Percentiles rank a stretch among this genome's conserved stretches.
Conservation (phyloP, 2,797 vertebrate genomes). For the Rachycentron canadum region DNA sequence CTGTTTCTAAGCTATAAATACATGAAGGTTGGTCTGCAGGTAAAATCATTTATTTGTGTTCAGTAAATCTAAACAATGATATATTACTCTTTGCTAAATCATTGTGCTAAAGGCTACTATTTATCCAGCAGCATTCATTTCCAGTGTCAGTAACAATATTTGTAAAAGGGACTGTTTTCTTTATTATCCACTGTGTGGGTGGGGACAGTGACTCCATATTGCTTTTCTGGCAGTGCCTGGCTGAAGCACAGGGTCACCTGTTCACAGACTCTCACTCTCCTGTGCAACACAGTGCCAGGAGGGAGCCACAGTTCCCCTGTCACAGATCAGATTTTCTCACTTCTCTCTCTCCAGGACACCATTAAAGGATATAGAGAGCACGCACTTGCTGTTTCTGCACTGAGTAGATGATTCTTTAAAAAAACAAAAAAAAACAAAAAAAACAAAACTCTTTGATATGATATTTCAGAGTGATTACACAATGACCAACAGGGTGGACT, state of each 20-base stretch:
- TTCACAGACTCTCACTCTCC: constrained; percentile 27
- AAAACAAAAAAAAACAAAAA: no score
- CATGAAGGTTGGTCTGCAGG: neutral
- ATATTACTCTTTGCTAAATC: neutral
- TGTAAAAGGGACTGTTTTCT: neutral
- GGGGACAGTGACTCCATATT: constrained; percentile 35
- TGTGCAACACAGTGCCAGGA: neutral
- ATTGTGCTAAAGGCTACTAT: neutral
- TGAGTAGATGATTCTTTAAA: neutral
- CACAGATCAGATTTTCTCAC: constrained; percentile 39
- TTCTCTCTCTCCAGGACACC: constrained; percentile 13
- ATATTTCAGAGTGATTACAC: constrained; percentile 12
- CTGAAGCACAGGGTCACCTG: constrained; percentile 47
- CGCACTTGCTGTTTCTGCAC: neutral
- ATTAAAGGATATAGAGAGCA: constrained; percentile 12
- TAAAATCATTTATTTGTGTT: constrained; percentile 13
- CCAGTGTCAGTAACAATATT: neutral
- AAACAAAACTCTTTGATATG: neutral
- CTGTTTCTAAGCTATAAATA: constrained; percentile 42
- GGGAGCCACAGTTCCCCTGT: constrained; percentile 3
- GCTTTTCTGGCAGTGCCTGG: constrained; percentile 1
- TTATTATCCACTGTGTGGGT: constrained; percentile 41
- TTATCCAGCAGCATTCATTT: neutral
- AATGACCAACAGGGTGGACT: constrained; percentile 28
- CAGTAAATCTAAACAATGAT: constrained; percentile 1